Evolutionary conservation across 2,113 vertebrate species (phyloP).

Genomic region (Vulpes ferrilata): DNA sequence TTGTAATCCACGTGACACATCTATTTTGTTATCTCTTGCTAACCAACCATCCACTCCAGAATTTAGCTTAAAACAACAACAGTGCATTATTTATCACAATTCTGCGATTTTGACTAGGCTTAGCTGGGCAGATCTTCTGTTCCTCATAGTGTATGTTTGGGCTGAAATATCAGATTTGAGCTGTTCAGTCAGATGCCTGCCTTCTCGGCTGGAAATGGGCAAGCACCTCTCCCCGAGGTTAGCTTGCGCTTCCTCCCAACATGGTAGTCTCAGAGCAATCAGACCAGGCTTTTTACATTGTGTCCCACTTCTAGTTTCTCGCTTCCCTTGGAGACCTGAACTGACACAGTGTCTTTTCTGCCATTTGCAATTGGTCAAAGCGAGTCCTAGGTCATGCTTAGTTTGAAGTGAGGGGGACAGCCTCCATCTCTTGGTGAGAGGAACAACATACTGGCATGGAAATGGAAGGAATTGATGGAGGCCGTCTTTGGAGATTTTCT

Average conservation of each 20-base stretch:
- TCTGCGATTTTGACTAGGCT: background rate
- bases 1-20: background rate
- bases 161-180: background rate
- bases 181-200: background rate
- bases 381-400: background rate
- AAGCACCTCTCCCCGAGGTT: background rate
- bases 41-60: background rate
- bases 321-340: background rate
- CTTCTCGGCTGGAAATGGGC: background rate
- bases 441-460: fast-evolving
- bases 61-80: background rate
- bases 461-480: background rate
- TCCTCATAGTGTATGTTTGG: background rate
- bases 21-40: background rate
- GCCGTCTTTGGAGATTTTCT: background rate
- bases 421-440: background rate
- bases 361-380: background rate
- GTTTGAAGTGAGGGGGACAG: background rate
- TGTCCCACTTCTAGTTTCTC: background rate
- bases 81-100: background rate
- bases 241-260: background rate
- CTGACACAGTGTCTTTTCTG: background rate
- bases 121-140: background rate
- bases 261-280: background rate
- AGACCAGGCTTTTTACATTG: background rate